These are phyloP conservation scores for Anthoscopus minutus DNA, from an alignment of 2,113 vertebrate species.

Conservation along the genomic window DNA sequence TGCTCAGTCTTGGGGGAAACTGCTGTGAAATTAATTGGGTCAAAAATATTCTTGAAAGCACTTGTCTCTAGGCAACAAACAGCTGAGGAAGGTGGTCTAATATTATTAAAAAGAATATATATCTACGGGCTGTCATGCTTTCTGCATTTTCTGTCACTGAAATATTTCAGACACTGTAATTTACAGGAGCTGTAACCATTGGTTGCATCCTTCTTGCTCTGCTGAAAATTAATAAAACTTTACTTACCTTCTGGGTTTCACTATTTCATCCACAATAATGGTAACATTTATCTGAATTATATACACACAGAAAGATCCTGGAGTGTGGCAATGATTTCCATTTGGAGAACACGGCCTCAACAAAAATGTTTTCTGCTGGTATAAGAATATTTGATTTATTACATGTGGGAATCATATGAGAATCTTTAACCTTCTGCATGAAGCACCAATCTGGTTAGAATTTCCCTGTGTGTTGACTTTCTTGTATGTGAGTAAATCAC, in stretches of 20 bases:
- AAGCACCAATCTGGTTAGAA: neutral
- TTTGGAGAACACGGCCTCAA: neutral
- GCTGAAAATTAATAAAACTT: neutral
- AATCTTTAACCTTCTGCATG: neutral
- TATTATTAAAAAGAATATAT: neutral
- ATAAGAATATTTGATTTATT: neutral
- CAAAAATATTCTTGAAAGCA: conserved; percentile 39
- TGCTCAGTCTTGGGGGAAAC: neutral
- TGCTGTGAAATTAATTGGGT: conserved; percentile 50
- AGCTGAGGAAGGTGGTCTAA: conserved; percentile 18
- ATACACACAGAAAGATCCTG: neutral
- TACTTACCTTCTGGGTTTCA: neutral
- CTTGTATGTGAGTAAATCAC: neutral
- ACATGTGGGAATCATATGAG: neutral
- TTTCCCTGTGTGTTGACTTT: neutral
- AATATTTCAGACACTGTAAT: neutral
- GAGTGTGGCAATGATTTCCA: neutral
- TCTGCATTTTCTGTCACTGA: neutral
- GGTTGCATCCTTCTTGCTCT: neutral
- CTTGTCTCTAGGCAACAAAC: conserved; percentile 48
- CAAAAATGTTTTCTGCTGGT: neutral
- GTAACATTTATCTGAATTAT: neutral
- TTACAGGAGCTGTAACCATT: neutral
- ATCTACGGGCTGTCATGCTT: neutral
- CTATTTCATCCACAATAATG: neutral